These are phyloP conservation scores for Leptothorax acervorum DNA, from an alignment of 2,888 invertebrate genomes.

Conservation along the genomic window DNA sequence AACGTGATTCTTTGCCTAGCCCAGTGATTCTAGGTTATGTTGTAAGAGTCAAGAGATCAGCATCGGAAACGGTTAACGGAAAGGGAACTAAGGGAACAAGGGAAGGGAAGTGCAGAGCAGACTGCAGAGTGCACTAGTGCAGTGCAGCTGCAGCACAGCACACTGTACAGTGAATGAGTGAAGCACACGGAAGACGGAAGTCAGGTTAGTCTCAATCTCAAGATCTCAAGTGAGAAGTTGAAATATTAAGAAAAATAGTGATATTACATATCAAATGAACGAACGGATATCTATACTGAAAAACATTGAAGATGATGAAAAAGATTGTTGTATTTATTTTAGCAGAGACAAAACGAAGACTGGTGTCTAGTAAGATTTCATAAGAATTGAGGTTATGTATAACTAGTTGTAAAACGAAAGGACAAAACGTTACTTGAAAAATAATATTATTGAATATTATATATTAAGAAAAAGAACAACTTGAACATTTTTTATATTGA, in stretches of 20 bases:
- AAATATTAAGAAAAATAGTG: not conserved
- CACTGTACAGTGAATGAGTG: not conserved
- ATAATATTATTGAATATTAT: not conserved
- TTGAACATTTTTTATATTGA: not conserved
- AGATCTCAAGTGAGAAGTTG: not conserved
- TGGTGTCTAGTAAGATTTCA: not conserved
- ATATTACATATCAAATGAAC: not conserved
- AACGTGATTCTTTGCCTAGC: not conserved
- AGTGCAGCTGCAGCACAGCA: no score
- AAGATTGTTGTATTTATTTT: not conserved
- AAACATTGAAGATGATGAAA: not conserved
- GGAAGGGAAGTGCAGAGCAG: no score
- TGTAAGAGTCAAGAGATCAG: no score
- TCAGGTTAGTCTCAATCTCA: not conserved
- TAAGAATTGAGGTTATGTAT: constrained; percentile 23
- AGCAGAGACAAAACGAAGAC: not conserved
- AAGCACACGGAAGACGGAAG: not conserved
- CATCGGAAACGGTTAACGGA: no score
- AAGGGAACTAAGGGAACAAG: no score
- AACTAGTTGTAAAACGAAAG: not conserved
- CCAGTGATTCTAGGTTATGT: not conserved
- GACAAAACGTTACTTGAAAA: not conserved
- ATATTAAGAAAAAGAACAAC: not conserved
- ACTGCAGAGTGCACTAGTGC: no score
- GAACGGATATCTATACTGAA: not conserved